Evolutionary conservation across 2,113 vertebrate genomes (phyloP), one percentile per base, ranked within the genome.

Genomic region (Erythrocercus mccallii): DNA sequence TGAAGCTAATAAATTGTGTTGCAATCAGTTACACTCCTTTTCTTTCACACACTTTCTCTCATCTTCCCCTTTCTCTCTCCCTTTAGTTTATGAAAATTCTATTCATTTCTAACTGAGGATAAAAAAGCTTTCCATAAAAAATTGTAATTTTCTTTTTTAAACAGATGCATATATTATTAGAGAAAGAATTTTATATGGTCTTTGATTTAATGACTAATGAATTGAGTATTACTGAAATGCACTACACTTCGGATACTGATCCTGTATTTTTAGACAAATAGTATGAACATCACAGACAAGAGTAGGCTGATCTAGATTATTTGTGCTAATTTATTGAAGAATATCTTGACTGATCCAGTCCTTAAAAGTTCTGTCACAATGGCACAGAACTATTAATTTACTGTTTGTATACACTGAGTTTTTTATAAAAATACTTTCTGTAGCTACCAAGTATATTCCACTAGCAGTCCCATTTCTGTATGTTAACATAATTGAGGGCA

Each of bases 1-100:
- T 90, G 92, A 95, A 87, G 88, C 64, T 96, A 91, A 96, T 71
- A 83, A 95, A 93, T 95, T 72, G 28, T 85, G 74, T 73, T 90
- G 85, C 42, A 24, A 65, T 90, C 68, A 69, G 45, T 86, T 66
- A 38, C 25, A 30, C 15, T 72, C 35, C 51, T 91, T 94, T 86
- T 68, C 48, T 81, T 86, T 77, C 40, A 22, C 71, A 51, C 53
- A 13, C 21, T 51, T 73, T 68, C 30, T 70, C 53, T 61, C 20
- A 56, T 68, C 27, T 68, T 53, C 23, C 5, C 61, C 30, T 94
- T 85, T 88, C 25, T 85, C 80, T 72, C 70, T 92, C 27, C 54
- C 53, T 94, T 51, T 69, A 90, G 66, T 94, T 92, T 88, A 44
- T 96, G 81, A 62, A 91, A 94, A 71, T 38, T 69, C 14, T 82